Evolutionary conservation across 2,113 vertebrate genomes (phyloP).

Genomic region (Scytalopus superciliaris): DNA sequence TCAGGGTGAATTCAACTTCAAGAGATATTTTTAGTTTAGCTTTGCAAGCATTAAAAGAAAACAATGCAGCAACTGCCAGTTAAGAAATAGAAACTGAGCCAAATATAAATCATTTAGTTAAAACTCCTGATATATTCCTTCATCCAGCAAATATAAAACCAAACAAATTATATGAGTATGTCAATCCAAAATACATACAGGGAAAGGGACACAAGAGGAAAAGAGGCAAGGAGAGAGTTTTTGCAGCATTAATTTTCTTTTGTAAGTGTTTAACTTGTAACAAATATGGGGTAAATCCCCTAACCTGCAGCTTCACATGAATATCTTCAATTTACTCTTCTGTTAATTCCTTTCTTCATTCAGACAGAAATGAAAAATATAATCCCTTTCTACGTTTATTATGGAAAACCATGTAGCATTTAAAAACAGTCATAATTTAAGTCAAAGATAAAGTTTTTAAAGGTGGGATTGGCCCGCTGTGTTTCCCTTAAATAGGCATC

Average conservation of each 20-base stretch:
- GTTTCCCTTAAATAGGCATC: slow-evolving; percentile 65
- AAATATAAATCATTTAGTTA: slow-evolving; percentile 28
- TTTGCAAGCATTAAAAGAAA: not conserved
- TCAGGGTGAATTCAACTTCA: not conserved
- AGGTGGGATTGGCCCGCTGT: slow-evolving; percentile 38
- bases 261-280: not conserved
- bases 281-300: not conserved
- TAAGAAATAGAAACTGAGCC: not conserved
- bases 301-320: not conserved
- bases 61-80: not conserved
- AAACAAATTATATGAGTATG: not conserved
- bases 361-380: slow-evolving; percentile 15
- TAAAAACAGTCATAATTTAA: slow-evolving; percentile 56
- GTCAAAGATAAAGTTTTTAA: slow-evolving; percentile 64
- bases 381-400: slow-evolving; percentile 36
- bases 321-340: slow-evolving; percentile 6
- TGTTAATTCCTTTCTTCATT: slow-evolving; percentile 34
- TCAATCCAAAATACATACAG: not conserved
- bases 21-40: not conserved
- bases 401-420: slow-evolving; percentile 49
- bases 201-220: not conserved
- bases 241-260: not conserved
- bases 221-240: not conserved
- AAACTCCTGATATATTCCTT: not conserved
- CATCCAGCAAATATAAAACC: not conserved